Evolutionary conservation across 1,140 invertebrate genomes (phyloP).

Genomic region (Tetramorium parvispinum): DNA sequence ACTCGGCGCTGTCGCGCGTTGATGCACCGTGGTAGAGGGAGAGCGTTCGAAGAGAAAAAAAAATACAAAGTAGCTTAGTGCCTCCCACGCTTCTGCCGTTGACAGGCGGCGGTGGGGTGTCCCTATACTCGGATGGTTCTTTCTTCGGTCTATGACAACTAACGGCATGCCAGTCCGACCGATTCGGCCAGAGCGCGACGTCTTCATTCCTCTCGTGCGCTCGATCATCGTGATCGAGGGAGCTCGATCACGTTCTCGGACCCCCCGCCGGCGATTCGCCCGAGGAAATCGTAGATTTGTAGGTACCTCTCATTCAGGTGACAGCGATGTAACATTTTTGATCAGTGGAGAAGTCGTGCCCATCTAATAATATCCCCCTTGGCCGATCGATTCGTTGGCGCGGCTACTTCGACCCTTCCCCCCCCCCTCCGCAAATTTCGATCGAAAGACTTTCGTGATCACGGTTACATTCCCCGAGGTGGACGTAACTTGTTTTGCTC

Average conservation of each 20-base stretch:
- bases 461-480: constrained; percentile 19
- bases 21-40: constrained; percentile 18
- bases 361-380: neutral
- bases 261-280: neutral
- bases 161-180: constrained; percentile 79
- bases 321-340: neutral
- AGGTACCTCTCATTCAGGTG: neutral
- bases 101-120: constrained; percentile 78
- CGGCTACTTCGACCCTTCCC: neutral
- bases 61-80: constrained; percentile 77
- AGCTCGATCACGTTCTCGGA: neutral
- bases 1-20: constrained; percentile 6
- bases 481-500: constrained; percentile 51
- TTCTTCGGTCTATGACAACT: constrained; percentile 76
- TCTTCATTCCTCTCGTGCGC: constrained; percentile 51
- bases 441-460: constrained; percentile 33
- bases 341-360: neutral
- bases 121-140: constrained; percentile 70
- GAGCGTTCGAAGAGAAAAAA: constrained; percentile 34
- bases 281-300: constrained; percentile 6
- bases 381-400: neutral
- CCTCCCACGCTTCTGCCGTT: constrained; percentile 81
- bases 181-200: constrained; percentile 75
- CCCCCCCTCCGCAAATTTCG: constrained; percentile 25
- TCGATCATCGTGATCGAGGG: neutral